A percentile compares a stretch with the other conserved stretches of the same genome.
phyloP scores from a whole-genome alignment of 2,888 invertebrate genomes.

The Oithona nana region DNA sequence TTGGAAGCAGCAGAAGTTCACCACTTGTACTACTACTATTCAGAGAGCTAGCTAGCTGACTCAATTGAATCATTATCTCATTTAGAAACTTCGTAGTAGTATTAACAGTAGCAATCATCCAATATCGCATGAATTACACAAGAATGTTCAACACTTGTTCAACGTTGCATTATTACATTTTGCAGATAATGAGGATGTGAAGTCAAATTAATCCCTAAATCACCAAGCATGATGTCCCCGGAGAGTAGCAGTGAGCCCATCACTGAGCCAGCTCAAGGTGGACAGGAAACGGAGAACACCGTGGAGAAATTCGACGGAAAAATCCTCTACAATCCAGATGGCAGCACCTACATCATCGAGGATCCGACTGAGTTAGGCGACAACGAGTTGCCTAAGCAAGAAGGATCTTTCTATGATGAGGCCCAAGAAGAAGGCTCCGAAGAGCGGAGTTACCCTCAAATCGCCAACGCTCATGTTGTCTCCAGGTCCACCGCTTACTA shows the following conservation, averaged over 20 bases:
- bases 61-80: background rate
- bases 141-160: no score
- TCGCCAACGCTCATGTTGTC: conserved; percentile 67
- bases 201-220: background rate
- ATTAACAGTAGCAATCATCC: background rate
- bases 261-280: background rate
- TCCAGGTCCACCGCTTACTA: conserved; percentile 46
- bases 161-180: no score
- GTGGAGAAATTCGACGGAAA: conserved; percentile 89
- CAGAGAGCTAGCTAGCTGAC: background rate
- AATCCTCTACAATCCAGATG: conserved; percentile 92
- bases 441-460: conserved; percentile 37
- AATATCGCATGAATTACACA: background rate
- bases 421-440: conserved; percentile 30
- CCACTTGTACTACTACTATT: no score
- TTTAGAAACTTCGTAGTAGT: background rate
- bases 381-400: conserved; percentile 46
- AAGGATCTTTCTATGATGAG: conserved; percentile 56
- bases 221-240: background rate
- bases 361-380: conserved; percentile 61
- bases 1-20: no score
- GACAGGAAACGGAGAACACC: conserved; percentile 34
- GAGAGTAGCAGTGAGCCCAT: no score
- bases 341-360: conserved; percentile 78
- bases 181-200: no score